Percentiles rank a stretch among this genome's conserved stretches.
These are phyloP conservation scores for Sciurus carolinensis DNA, from an alignment of 2,797 vertebrate genomes.

Conservation along the genomic window DNA sequence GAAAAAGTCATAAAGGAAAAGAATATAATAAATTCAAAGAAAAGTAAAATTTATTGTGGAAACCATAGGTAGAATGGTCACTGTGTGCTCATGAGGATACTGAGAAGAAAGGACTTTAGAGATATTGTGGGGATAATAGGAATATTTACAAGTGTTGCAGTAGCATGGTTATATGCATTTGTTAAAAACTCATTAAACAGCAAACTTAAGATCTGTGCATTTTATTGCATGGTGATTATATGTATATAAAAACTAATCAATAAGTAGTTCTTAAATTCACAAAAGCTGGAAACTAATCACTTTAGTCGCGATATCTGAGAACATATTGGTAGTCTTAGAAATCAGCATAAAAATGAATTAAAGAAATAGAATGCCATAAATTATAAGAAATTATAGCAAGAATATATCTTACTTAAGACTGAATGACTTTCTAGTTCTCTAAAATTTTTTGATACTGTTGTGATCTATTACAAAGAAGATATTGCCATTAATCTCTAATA, in stretches of 20 bases:
- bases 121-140: background rate
- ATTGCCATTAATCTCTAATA: background rate
- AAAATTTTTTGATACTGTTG: too few relatives aligned
- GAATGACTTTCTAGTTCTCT: background rate
- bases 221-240: background rate
- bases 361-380: background rate
- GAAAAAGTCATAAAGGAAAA: background rate
- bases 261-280: background rate
- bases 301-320: background rate
- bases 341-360: background rate
- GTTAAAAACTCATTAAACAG: background rate
- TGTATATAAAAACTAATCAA: background rate
- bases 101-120: background rate
- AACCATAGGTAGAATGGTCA: background rate
- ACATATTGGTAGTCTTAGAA: background rate
- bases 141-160: background rate
- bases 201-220: background rate
- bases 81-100: background rate
- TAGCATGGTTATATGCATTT: background rate
- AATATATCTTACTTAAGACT: background rate
- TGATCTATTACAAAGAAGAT: background rate
- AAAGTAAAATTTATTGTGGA: background rate
- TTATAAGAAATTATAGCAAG: background rate
- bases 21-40: background rate
- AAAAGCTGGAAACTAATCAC: background rate